Evolutionary conservation across 1,140 invertebrate species (phyloP), one percentile per base, ranked within the genome.

Genomic region (Lanistes nyassanus): DNA sequence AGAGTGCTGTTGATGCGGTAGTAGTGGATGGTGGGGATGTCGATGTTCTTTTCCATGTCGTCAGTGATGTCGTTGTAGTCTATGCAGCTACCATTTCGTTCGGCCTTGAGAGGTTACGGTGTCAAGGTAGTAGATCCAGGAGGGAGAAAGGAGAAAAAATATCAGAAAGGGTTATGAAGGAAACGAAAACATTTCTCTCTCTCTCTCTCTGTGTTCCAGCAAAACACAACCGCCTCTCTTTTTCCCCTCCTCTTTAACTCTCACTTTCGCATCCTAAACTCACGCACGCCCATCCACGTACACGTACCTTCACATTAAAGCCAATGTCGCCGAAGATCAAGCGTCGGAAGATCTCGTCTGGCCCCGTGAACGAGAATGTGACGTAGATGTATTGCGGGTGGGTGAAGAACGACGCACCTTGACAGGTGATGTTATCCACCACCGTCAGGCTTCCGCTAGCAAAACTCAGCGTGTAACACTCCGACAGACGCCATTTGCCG

Each of bases 241-340:
- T n/a, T n/a, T n/a, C n/a, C n/a, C n/a, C n/a, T n/a, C n/a, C n/a
- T n/a, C n/a, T n/a, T n/a, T n/a, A n/a, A n/a, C n/a, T n/a, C n/a
- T n/a, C n/a, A n/a, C n/a, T n/a, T n/a, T n/a, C n/a, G n/a, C n/a
- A n/a, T n/a, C n/a, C n/a, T n/a, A n/a, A n/a, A n/a, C n/a, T n/a
- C n/a, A n/a, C n/a, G n/a, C n/a, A n/a, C n/a, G n/a, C n/a, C n/a
- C n/a, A n/a, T n/a, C n/a, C n/a, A n/a, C n/a, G n/a, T n/a, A n/a
- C 55, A 47, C 77, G 42, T 9, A 80, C 74, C 31, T 77, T 79
- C 1, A 79, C 60, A 37, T 84, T 84, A 56, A 81, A 82, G 31
- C 72, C 53, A 4, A 86, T 82, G 67, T 86, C 82, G 21, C 85
- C 85, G 74, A 86, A 84, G 23, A 84, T 76, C n/a, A 84, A 74